phyloP scores from a whole-genome alignment of 2,888 invertebrate species.

The Pachycephus smyrnensis region DNA sequence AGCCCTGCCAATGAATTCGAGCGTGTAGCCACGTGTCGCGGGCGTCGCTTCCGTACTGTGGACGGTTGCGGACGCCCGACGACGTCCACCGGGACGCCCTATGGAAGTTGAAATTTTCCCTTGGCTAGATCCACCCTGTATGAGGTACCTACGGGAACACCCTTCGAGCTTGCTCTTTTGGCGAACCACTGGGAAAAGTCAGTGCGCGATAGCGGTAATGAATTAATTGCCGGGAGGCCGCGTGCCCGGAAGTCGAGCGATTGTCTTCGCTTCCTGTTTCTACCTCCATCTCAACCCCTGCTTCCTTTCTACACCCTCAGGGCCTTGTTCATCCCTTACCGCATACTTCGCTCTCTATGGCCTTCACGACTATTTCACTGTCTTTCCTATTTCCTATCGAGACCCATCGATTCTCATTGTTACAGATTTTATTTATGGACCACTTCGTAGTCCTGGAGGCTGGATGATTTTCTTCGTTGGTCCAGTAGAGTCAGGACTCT shows the following conservation, averaged over 20 bases:
- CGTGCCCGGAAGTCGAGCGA: constrained; percentile 59
- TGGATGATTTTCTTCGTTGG: neutral
- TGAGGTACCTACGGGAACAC: neutral
- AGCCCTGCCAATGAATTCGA: constrained; percentile 50
- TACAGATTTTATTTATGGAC: neutral
- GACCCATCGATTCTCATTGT: neutral
- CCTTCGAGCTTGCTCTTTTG: constrained; percentile 29
- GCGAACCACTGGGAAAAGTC: constrained; percentile 11
- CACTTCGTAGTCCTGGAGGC: neutral
- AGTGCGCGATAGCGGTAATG: constrained; percentile 50
- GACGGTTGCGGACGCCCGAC: neutral
- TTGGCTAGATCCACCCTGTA: neutral
- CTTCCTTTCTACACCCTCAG: constrained; percentile 7
- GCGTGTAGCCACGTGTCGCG: constrained; percentile 51
- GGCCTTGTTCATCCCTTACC: neutral
- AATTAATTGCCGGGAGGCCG: constrained; percentile 61
- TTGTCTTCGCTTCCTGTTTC: constrained; percentile 49
- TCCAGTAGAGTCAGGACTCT: neutral
- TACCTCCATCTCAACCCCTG: constrained; percentile 28
- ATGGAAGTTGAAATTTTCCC: neutral
- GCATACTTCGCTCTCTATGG: neutral
- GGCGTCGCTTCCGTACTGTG: constrained; percentile 26
- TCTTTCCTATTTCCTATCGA: neutral
- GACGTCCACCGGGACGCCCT: neutral
- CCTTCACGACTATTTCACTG: neutral